Percentiles rank a stretch among this genome's conserved stretches.
Evolutionary conservation across 2,888 invertebrate genomes (phyloP).

Genomic region (Byasa hedistus): DNA sequence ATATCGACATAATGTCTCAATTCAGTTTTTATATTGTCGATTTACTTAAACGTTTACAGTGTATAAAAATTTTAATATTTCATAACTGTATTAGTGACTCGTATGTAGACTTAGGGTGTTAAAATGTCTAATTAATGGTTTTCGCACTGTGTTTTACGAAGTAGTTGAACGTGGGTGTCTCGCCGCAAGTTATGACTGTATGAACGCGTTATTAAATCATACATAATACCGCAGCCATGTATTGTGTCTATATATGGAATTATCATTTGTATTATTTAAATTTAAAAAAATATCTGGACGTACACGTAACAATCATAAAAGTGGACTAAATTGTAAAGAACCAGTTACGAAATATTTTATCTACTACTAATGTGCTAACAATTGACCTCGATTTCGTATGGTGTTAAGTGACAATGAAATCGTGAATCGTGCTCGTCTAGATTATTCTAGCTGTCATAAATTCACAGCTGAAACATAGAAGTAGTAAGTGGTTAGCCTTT

Average conservation of each 20-base stretch:
- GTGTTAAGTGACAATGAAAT: too few relatives aligned
- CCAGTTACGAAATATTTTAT: too few relatives aligned
- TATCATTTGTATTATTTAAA: not conserved
- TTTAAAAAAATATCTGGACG: not conserved
- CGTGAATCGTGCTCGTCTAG: too few relatives aligned
- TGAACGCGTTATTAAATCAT: conserved; percentile 59
- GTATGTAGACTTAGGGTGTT: not conserved
- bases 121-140: conserved; percentile 22
- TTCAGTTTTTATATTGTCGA: not conserved
- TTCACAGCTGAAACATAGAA: too few relatives aligned
- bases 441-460: too few relatives aligned
- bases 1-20: too few relatives aligned
- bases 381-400: too few relatives aligned
- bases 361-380: too few relatives aligned
- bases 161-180: conserved; percentile 38
- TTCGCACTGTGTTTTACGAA: conserved; percentile 17
- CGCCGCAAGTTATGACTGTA: conserved; percentile 49
- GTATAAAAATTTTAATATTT: not conserved
- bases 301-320: too few relatives aligned
- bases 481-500: too few relatives aligned
- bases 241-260: not conserved
- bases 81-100: not conserved
- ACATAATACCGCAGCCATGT: conserved; percentile 45
- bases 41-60: not conserved
- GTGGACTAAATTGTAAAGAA: too few relatives aligned